These are phyloP conservation scores for Allolobophora icterica DNA, from an alignment of 2,888 invertebrate genomes.

Conservation along the genomic window DNA sequence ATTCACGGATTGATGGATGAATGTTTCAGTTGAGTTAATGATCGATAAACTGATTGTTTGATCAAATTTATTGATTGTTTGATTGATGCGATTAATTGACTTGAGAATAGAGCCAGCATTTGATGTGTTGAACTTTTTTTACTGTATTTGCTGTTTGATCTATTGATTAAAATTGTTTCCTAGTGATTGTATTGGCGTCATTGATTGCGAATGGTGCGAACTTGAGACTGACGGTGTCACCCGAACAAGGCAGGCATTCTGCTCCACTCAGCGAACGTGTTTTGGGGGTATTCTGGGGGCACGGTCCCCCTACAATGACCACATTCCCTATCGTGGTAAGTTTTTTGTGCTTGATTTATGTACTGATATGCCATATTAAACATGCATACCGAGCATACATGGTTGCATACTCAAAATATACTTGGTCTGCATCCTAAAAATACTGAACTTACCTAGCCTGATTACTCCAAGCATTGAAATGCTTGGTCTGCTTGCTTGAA, in stretches of 20 bases:
- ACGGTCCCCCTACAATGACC: slow-evolving; percentile 81
- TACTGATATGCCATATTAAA: neutral
- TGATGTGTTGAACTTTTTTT: too few relatives aligned
- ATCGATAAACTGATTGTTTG: neutral
- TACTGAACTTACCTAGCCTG: neutral
- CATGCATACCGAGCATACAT: neutral
- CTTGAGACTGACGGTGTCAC: slow-evolving; percentile 78
- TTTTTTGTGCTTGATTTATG: neutral
- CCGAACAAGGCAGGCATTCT: slow-evolving; percentile 77
- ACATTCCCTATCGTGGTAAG: slow-evolving; percentile 55
- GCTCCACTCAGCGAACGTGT: slow-evolving; percentile 80
- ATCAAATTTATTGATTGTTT: neutral
- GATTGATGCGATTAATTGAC: neutral
- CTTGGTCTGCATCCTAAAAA: too few relatives aligned
- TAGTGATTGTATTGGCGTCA: slow-evolving; percentile 72
- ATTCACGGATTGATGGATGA: neutral
- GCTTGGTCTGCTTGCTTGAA: neutral
- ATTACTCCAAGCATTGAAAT: neutral
- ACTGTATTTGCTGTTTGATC: neutral
- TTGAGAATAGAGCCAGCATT: too few relatives aligned
- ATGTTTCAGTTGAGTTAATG: neutral
- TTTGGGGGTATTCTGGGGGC: slow-evolving; percentile 86
- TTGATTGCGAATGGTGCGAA: slow-evolving; percentile 91
- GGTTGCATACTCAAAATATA: neutral
- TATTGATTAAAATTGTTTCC: slow-evolving; percentile 7